Percentiles rank a stretch among this genome's conserved stretches.
These are phyloP conservation scores for Apis florea DNA, from an alignment of 1,140 invertebrate species.

Conservation along the genomic window DNA sequence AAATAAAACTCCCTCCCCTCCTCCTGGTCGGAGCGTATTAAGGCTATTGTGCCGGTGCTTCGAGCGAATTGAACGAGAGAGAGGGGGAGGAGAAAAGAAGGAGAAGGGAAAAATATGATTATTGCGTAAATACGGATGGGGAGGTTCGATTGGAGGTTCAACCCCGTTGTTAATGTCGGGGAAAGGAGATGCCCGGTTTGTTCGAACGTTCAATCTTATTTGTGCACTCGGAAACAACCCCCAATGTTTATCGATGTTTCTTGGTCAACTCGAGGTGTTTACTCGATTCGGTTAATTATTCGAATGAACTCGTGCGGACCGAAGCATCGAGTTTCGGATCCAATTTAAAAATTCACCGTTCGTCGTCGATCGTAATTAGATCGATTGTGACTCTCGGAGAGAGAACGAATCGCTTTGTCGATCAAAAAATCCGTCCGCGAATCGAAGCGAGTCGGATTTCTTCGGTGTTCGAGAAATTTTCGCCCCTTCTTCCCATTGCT, in stretches of 20 bases:
- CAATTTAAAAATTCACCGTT: too few relatives aligned
- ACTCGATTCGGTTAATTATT: neutral
- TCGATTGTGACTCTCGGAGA: too few relatives aligned
- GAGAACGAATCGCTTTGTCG: too few relatives aligned
- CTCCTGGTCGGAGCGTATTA: conserved; percentile 31
- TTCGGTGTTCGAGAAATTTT: conserved; percentile 21
- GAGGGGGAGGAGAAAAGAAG: neutral
- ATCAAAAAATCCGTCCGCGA: too few relatives aligned
- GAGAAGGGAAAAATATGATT: conserved; percentile 14
- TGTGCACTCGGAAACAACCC: conserved; percentile 1
- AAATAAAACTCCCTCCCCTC: conserved; percentile 14
- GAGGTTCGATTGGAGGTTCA: neutral
- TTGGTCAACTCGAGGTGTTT: neutral
- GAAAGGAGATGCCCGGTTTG: conserved; percentile 19
- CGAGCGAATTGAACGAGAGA: conserved; percentile 17
- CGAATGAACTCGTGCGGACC: neutral
- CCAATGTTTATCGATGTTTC: neutral
- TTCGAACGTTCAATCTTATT: conserved; percentile 32
- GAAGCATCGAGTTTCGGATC: neutral
- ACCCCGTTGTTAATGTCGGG: conserved; percentile 47
- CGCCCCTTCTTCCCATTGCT: neutral
- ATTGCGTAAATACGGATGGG: conserved; percentile 47
- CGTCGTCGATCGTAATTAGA: too few relatives aligned
- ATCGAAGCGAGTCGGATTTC: conserved; percentile 13
- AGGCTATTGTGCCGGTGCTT: conserved; percentile 41